Base-by-base conservation (phyloP, 1,140 invertebrate genomes). In the Polyergus mexicanus region DNA sequence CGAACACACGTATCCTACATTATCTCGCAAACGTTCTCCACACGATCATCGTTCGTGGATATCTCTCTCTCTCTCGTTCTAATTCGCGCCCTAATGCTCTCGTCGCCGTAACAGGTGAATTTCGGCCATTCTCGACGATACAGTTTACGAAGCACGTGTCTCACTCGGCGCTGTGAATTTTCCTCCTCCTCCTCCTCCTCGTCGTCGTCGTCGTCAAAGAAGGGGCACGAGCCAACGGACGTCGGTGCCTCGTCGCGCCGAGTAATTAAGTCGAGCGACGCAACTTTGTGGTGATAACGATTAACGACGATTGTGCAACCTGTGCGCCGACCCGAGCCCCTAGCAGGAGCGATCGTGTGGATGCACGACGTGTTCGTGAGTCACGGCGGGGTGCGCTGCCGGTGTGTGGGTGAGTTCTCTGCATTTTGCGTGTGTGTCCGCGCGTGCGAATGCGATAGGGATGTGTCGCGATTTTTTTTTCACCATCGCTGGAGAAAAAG, bases 81-180 rank as follows among this genome's bases (percentile, higher is more conserved):
- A n/a, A 8, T 19, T 69, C 66, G 41, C 22, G 32, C 13, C n/a
- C 35, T 4, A 6, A n/a, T 19, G n/a, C 38, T 65, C 35, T 65
- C 71, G 62, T 71, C 41, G 92, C 89, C 89, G 85, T 91, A 93
- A 92, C 92, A 93, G 91, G 92, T 93, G 91, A 93, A 88, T 85
- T 68, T 58, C 75, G 83, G 35, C 2, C 60, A 60, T 10, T 5
- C 32, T 13, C 51, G 66, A 13, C 25, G 38, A 47, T 69, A 35
- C 58, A 65, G 41, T 86, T 47, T 81, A 51, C 16, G 66, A 47
- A 90, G 84, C 89, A 90, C 89, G 89, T 90, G 89, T 88, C 68
- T 66, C 60, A 1, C 65, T 87, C 77, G 28, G 35, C 41, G 66
- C 16, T 65, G 25, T 32, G 25, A 51, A 19, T 51, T 51, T 56